phyloP scores from a whole-genome alignment of 2,113 vertebrate species.

The Hirundichthys speculiger region DNA sequence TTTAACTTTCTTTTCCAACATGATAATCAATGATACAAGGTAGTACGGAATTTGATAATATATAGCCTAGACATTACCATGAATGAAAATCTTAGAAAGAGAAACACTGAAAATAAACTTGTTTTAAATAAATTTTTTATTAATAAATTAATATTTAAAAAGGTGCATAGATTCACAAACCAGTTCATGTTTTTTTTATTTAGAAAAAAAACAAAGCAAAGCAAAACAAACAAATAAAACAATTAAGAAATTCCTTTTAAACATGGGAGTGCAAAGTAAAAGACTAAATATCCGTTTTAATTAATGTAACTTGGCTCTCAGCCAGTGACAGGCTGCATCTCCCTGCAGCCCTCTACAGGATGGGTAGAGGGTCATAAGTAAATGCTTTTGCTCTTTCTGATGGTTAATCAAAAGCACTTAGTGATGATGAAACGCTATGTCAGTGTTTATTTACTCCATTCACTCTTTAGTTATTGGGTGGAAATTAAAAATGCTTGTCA shows the following conservation, averaged over 20 bases:
- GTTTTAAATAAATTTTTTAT: too few relatives aligned
- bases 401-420: constrained; percentile 53
- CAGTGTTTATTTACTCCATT: constrained; percentile 58
- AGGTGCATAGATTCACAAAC: too few relatives aligned
- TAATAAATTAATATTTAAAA: too few relatives aligned
- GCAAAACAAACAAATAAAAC: too few relatives aligned
- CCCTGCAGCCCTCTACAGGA: too few relatives aligned
- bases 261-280: too few relatives aligned
- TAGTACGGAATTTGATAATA: background rate
- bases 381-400: constrained; percentile 15
- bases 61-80: background rate
- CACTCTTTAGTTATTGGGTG: constrained; percentile 67
- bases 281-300: too few relatives aligned
- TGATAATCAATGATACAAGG: background rate
- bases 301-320: background rate
- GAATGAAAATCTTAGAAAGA: too few relatives aligned
- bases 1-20: background rate
- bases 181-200: too few relatives aligned
- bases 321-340: background rate
- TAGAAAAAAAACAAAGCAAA: too few relatives aligned
- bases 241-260: too few relatives aligned
- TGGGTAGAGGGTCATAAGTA: background rate
- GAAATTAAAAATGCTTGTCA: constrained; percentile 75
- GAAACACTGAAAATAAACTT: too few relatives aligned
- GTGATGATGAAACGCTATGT: constrained; percentile 62